Conservation (phyloP, 2,797 vertebrate species). For the Crypturellus tataupa region DNA sequence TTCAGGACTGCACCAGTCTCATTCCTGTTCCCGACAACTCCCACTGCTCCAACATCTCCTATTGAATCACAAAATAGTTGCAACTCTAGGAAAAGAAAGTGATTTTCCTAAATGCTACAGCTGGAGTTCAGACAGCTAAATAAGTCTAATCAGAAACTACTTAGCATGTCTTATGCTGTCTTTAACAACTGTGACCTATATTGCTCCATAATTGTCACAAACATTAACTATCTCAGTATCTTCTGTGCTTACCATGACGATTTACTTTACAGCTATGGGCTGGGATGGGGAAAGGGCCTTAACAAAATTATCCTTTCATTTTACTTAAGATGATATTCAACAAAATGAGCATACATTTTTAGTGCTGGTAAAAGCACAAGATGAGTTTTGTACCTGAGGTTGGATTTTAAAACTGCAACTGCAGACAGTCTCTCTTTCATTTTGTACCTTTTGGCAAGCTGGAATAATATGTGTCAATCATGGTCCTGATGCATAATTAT, state of each 20-base stretch:
- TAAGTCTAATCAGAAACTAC: not conserved
- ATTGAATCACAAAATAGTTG: not conserved
- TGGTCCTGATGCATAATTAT: not conserved
- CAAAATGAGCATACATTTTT: not conserved
- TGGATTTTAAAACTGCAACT: not conserved
- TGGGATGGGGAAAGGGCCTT: fast-evolving
- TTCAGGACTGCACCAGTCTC: not conserved
- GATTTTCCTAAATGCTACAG: not conserved
- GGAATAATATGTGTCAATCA: not conserved
- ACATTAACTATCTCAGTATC: not conserved
- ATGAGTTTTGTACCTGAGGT: not conserved
- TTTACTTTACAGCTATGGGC: not conserved
- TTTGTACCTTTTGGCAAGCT: not conserved
- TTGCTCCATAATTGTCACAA: not conserved
- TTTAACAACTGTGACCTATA: not conserved
- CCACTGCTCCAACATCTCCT: not conserved
- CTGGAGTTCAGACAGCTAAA: not conserved
- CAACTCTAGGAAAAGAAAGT: not conserved
- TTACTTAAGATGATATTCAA: not conserved
- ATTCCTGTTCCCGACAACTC: fast-evolving
- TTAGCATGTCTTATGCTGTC: not conserved
- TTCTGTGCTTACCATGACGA: not conserved
- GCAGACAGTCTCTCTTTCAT: not conserved
- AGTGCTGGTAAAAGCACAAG: not conserved
- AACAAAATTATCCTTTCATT: not conserved